Evolutionary conservation across 2,797 vertebrate species (phyloP).

Genomic region (Gymnothorax javanicus): DNA sequence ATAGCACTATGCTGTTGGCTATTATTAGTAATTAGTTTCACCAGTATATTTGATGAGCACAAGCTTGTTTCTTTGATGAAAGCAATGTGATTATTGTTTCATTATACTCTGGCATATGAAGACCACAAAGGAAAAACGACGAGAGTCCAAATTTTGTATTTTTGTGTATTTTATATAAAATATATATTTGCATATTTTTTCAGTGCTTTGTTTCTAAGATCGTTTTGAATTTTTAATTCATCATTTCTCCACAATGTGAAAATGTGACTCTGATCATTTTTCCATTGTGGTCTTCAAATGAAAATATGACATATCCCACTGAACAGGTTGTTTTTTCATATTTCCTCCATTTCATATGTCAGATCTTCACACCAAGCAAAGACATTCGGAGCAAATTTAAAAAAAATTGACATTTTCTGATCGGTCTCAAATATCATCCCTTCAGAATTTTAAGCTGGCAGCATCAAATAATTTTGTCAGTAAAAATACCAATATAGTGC

Average conservation of each 20-base stretch:
- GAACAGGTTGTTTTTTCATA: not conserved
- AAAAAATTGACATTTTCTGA: not conserved
- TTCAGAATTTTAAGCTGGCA: not conserved
- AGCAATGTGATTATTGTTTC: not conserved
- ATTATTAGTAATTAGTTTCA: not conserved
- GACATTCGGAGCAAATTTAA: not conserved
- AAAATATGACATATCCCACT: not conserved
- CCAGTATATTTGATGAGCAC: not conserved
- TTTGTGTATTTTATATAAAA: too few species aligned
- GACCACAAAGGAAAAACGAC: too few species aligned
- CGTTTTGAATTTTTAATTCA: too few species aligned
- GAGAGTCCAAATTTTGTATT: too few species aligned
- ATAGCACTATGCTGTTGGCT: not conserved
- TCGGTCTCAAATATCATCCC: not conserved
- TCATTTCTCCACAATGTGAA: too few species aligned
- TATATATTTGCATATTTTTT: too few species aligned
- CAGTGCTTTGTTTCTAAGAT: too few species aligned
- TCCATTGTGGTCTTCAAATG: too few species aligned
- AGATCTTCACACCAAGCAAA: not conserved
- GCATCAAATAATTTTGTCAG: not conserved
- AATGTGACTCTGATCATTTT: too few species aligned
- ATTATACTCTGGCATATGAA: not conserved
- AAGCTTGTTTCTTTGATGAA: not conserved
- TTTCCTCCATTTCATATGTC: not conserved
- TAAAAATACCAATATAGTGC: not conserved